Base-by-base conservation (phyloP, 2,797 vertebrate species). In the Megalops cyprinoides region DNA sequence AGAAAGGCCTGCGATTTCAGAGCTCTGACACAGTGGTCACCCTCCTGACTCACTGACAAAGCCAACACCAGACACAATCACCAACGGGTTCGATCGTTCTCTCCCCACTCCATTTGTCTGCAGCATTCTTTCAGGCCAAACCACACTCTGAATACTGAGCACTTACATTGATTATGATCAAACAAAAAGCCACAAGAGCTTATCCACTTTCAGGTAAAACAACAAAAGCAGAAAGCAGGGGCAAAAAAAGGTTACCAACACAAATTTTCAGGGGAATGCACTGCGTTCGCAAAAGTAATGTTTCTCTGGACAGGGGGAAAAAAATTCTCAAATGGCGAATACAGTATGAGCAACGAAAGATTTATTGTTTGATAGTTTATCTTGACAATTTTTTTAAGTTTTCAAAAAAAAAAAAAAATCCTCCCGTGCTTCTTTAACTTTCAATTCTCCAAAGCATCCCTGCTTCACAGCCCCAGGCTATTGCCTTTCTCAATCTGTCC, bases 401-500 rank as follows among this genome's bases (percentile, higher is more conserved):
- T 67, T 56, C 76, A 87, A 89, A 34, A 82, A 87, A 85, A 82
- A 81, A 89, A 89, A 94, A 93, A 94, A 94, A 91, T 92, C 90
- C 88, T 93, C 93, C 90, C 94, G 94, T 92, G 93, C 93, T 96
- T 97, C 95, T 97, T 97, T 97, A 97, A 98, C 98, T 98, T 98
- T 96, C 97, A 95, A 96, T 98, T 96, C 96, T 95, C 96, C 94
- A 94, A 92, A 96, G 93, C 96, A 95, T 96, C 95, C 95, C 96
- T 97, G 97, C 97, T 97, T 97, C 97, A 98, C 95, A 95, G 97
- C 96, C 95, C 93, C 95, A 94, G 90, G 96, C 96, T 97, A 98
- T 97, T 97, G 97, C 97, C 98, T 98, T 98, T 98, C 96, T 97
- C 97, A 98, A 97, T 99, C 97, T 98, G 96, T 99, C 98, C 98